Evolutionary conservation across 1,140 invertebrate species (phyloP).

Genomic region (Wasmannia auropunctata): DNA sequence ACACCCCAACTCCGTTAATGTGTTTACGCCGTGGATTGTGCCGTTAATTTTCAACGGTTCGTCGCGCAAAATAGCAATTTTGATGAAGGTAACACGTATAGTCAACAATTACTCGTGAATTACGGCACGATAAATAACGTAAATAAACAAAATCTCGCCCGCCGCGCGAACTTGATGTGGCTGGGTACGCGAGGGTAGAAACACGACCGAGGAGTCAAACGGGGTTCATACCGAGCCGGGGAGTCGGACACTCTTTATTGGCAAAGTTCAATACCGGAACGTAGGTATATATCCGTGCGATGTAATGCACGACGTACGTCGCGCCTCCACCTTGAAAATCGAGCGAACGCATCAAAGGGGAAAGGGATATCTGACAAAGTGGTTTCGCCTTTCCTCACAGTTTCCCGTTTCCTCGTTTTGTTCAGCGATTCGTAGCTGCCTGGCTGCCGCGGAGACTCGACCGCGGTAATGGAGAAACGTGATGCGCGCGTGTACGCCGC

Average conservation of each 20-base stretch:
- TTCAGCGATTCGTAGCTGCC: slow-evolving; percentile 2
- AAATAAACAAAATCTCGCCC: neutral
- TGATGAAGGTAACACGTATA: neutral
- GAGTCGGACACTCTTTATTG: neutral
- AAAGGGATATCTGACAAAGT: slow-evolving; percentile 18
- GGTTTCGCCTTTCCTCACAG: slow-evolving; percentile 20
- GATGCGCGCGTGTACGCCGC: slow-evolving; percentile 41
- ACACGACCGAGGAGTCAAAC: neutral
- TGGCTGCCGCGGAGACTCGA: neutral
- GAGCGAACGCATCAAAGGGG: slow-evolving; percentile 28
- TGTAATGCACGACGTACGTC: slow-evolving; percentile 4
- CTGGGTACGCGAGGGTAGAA: neutral
- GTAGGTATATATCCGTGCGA: too few relatives aligned
- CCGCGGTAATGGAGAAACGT: slow-evolving; percentile 45
- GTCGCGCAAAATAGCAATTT: neutral
- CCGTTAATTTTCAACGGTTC: neutral
- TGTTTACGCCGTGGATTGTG: neutral
- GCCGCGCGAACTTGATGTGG: neutral
- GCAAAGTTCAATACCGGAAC: neutral
- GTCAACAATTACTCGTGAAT: neutral
- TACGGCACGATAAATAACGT: neutral
- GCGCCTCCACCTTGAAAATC: slow-evolving; percentile 36
- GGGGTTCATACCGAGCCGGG: too few relatives aligned
- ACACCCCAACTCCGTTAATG: neutral
- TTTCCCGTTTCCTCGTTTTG: slow-evolving; percentile 42